Evolutionary conservation across 2,888 invertebrate genomes (phyloP).

Genomic region (Cyrtodaria siliqua): DNA sequence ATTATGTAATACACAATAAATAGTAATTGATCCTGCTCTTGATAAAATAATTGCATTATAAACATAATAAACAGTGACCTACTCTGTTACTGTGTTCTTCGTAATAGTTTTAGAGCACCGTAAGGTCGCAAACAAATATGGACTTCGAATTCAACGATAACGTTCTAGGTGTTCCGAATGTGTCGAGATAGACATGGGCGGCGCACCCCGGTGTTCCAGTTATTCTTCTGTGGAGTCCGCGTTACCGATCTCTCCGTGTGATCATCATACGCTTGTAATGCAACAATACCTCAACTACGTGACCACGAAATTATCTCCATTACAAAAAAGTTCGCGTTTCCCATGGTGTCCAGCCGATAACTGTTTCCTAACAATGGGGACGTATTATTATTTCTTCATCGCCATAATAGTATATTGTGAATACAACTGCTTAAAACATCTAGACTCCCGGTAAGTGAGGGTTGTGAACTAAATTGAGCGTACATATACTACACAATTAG

Average conservation of each 20-base stretch:
- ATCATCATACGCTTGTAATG: slow-evolving; percentile 9
- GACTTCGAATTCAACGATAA: no score
- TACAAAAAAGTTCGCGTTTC: slow-evolving; percentile 34
- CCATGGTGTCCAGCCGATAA: slow-evolving; percentile 7
- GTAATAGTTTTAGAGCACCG: no score
- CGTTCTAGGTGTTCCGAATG: no score
- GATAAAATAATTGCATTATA: no score
- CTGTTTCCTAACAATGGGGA: slow-evolving; percentile 31
- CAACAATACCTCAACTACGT: slow-evolving; percentile 6
- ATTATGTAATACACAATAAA: no score
- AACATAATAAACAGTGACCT: no score
- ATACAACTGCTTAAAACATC: slow-evolving; percentile 17
- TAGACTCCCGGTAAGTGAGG: neutral
- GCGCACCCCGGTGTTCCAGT: neutral
- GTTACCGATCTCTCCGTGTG: neutral
- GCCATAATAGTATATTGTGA: slow-evolving; percentile 19
- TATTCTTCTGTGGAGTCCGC: neutral
- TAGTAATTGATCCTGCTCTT: no score
- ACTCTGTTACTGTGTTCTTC: no score
- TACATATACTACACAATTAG: slow-evolving; percentile 6
- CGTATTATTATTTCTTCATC: slow-evolving; percentile 21
- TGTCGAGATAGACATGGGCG: no score
- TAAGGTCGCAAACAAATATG: no score
- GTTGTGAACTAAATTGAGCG: slow-evolving; percentile 5
- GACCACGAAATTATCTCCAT: slow-evolving; percentile 50